A percentile compares a stretch with the other conserved stretches of the same genome.
These are phyloP conservation scores for Dicrurus megarhynchus DNA, from an alignment of 2,113 vertebrate species.

Conservation along the genomic window DNA sequence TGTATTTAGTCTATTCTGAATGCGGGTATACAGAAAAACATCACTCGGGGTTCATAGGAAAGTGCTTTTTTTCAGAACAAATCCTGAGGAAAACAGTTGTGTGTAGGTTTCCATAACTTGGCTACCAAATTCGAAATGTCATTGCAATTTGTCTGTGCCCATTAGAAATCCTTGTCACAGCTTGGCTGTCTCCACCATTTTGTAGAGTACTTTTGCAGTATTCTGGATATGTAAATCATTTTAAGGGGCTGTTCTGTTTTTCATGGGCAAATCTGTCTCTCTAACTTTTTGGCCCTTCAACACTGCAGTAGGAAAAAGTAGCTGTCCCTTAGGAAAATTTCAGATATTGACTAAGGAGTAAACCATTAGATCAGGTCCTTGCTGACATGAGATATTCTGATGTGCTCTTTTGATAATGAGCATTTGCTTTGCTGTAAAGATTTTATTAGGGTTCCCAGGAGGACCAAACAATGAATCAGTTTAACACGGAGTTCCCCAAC, in stretches of 20 bases:
- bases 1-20: not conserved
- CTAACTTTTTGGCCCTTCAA: not conserved
- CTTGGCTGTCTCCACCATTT: not conserved
- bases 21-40: not conserved
- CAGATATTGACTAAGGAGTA: not conserved
- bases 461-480: not conserved
- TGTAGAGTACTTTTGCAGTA: not conserved
- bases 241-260: not conserved
- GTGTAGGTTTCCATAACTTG: not conserved
- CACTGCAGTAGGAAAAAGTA: not conserved
- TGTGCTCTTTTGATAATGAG: not conserved
- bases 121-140: not conserved
- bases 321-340: not conserved
- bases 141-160: not conserved
- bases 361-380: not conserved
- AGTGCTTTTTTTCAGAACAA: not conserved
- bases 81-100: not conserved
- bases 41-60: not conserved
- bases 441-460: not conserved
- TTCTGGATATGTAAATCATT: not conserved
- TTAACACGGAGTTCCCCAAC: not conserved
- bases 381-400: not conserved
- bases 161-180: not conserved
- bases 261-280: not conserved
- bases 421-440: not conserved